Evolutionary conservation across 2,888 invertebrate species (phyloP).

Genomic region (Galeopsomyia nigrocyanea): DNA sequence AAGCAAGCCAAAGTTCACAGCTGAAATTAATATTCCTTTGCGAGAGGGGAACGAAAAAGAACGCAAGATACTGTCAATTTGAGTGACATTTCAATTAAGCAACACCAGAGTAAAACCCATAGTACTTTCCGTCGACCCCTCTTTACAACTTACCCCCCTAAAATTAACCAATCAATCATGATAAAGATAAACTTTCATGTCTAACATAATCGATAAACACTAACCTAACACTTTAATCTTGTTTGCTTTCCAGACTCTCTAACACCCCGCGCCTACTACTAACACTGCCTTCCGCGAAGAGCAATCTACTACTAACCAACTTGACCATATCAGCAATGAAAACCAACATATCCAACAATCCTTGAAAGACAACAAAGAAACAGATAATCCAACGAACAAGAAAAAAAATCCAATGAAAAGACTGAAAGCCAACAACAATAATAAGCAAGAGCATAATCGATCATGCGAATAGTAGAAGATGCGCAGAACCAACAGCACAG

Average conservation of each 20-base stretch:
- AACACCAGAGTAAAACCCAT: no score
- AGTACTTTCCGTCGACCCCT: no score
- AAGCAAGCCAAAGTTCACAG: no score
- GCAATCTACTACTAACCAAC: slow-evolving; percentile 26
- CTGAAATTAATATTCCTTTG: no score
- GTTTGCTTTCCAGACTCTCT: slow-evolving; percentile 35
- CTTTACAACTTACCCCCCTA: no score
- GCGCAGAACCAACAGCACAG: slow-evolving; percentile 65
- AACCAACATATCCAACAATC: neutral
- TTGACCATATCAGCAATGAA: neutral
- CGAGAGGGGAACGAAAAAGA: no score
- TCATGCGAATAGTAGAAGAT: slow-evolving; percentile 66
- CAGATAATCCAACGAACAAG: neutral
- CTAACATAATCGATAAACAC: neutral
- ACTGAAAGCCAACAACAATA: neutral
- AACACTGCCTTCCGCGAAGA: slow-evolving; percentile 21
- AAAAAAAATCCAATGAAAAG: neutral
- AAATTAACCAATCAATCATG: no score
- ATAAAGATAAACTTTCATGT: no score
- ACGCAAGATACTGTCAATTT: no score
- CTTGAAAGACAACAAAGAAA: neutral
- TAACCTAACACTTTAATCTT: slow-evolving; percentile 9
- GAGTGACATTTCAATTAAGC: no score
- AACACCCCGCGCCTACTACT: slow-evolving; percentile 20
- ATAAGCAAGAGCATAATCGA: slow-evolving; percentile 50